These are phyloP conservation scores for Ailuropoda melanoleuca DNA, from an alignment of 2,113 vertebrate genomes.

Conservation along the genomic window DNA sequence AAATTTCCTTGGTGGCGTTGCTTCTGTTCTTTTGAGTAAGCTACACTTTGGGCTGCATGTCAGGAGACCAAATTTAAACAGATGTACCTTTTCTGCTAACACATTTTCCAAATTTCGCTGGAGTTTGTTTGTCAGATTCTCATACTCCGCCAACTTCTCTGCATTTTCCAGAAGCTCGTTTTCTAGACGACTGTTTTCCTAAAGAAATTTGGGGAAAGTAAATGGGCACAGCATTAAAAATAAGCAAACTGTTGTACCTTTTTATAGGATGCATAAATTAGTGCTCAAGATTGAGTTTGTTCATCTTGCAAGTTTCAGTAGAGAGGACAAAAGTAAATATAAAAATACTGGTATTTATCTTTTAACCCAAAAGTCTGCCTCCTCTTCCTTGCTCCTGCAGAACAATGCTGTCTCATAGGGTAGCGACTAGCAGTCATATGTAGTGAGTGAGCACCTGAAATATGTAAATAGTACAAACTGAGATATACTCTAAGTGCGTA, in stretches of 20 bases:
- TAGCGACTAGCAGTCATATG: neutral
- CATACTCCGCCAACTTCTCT: slow-evolving; percentile 89
- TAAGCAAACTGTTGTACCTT: neutral
- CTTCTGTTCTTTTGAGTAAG: neutral
- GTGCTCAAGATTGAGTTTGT: neutral
- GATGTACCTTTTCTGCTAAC: slow-evolving; percentile 92
- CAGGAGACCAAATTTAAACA: slow-evolving; percentile 1
- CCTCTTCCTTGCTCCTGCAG: neutral
- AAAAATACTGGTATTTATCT: neutral
- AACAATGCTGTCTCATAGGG: neutral
- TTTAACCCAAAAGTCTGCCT: neutral
- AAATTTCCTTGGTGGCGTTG: neutral
- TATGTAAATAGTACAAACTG: neutral
- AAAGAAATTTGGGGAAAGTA: slow-evolving; percentile 41
- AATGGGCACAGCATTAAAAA: neutral
- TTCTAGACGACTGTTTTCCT: slow-evolving; percentile 95
- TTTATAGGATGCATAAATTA: neutral
- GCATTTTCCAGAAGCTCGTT: slow-evolving; percentile 90
- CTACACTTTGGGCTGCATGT: neutral
- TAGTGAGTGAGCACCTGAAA: neutral
- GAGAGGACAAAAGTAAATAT: slow-evolving; percentile 7
- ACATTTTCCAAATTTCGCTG: slow-evolving; percentile 92
- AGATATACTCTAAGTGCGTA: neutral
- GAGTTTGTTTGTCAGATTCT: slow-evolving; percentile 89
- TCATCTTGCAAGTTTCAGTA: neutral